phyloP scores from a whole-genome alignment of 2,113 vertebrate genomes.

The Onychorhynchus coronatus region DNA sequence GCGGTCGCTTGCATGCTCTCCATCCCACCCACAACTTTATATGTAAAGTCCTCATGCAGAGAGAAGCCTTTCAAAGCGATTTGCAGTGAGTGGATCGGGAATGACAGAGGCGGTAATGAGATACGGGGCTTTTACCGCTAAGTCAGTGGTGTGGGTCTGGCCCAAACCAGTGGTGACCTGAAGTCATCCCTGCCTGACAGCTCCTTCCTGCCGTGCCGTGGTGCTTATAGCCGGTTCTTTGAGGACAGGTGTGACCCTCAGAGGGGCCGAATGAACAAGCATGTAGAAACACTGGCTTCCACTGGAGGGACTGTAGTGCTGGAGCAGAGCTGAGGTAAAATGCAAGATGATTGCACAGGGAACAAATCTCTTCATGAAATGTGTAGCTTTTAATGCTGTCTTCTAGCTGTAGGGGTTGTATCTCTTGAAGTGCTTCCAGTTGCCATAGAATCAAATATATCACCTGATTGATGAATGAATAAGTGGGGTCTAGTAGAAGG shows the following conservation, averaged over 20 bases:
- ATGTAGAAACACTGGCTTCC: not conserved
- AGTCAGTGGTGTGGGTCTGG: constrained; percentile 38
- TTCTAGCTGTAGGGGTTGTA: not conserved
- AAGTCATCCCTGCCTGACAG: constrained; percentile 45
- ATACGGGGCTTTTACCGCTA: not conserved
- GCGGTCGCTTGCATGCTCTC: accelerated
- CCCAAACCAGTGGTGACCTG: constrained; percentile 46
- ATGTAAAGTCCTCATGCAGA: not conserved
- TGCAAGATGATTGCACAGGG: not conserved
- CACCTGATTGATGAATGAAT: not conserved
- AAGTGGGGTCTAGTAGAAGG: not conserved
- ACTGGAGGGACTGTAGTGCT: constrained; percentile 25
- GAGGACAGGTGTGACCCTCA: constrained; percentile 40
- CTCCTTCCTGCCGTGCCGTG: not conserved
- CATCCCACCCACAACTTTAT: not conserved
- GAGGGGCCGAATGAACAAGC: not conserved
- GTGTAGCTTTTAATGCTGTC: not conserved
- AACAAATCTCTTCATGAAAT: not conserved
- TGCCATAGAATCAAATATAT: not conserved
- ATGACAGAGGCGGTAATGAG: constrained; percentile 6
- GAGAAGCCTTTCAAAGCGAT: constrained; percentile 24
- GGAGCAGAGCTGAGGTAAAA: not conserved
- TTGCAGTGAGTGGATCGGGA: constrained; percentile 20
- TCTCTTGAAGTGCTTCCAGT: not conserved
- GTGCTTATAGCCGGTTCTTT: not conserved